Evolutionary conservation across 2,888 invertebrate species (phyloP).

Genomic region (Selenia dentaria): DNA sequence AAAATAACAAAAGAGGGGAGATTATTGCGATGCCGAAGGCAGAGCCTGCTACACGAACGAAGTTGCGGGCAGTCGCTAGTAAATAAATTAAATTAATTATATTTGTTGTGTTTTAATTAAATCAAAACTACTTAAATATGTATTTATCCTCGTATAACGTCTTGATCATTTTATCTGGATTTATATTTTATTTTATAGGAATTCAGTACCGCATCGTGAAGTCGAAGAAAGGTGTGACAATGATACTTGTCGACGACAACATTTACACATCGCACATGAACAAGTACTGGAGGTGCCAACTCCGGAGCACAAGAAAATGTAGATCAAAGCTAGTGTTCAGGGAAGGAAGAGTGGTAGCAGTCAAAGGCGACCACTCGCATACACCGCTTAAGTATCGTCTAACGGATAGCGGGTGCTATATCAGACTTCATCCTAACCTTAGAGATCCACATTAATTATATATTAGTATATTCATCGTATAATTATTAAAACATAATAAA

Average conservation of each 20-base stretch:
- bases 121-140: too few relatives aligned
- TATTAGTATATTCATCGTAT: too few relatives aligned
- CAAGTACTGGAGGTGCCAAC: slow-evolving; percentile 3
- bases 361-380: background rate
- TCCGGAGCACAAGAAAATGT: background rate
- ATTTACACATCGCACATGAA: slow-evolving; percentile 2
- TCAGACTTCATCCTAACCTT: too few relatives aligned
- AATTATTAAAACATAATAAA: too few relatives aligned
- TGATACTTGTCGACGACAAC: slow-evolving; percentile 8
- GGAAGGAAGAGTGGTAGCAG: background rate
- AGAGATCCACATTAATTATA: too few relatives aligned
- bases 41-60: too few relatives aligned
- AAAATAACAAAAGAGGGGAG: too few relatives aligned
- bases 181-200: background rate
- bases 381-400: background rate
- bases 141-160: too few relatives aligned
- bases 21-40: too few relatives aligned
- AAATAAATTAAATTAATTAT: too few relatives aligned
- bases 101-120: too few relatives aligned
- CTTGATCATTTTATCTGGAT: background rate
- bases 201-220: background rate
- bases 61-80: too few relatives aligned
- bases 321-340: background rate
- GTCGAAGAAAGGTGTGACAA: slow-evolving; percentile 4
- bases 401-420: background rate